phyloP scores from a whole-genome alignment of 2,797 vertebrate species.

The Ceyx erithaca region DNA sequence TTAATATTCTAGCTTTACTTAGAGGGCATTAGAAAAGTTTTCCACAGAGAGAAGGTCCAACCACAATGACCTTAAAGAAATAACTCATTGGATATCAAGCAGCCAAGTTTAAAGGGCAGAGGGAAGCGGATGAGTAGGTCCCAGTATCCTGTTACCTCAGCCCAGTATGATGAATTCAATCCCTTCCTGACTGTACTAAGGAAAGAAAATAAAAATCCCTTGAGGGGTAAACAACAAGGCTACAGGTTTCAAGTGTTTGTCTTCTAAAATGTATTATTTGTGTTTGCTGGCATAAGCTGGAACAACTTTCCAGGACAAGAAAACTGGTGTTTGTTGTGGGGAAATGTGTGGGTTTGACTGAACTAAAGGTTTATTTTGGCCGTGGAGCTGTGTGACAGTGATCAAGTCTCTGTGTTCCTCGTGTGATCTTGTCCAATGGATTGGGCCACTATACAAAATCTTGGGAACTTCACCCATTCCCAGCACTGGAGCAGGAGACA shows the following conservation, averaged over 20 bases:
- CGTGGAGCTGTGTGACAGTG: neutral
- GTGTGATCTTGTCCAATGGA: neutral
- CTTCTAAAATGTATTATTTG: neutral
- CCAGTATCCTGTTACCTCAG: neutral
- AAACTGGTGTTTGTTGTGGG: neutral
- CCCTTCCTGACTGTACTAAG: neutral
- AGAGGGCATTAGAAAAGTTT: neutral
- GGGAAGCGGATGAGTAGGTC: neutral
- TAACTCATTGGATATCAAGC: neutral
- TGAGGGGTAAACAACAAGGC: neutral
- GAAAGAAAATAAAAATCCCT: neutral
- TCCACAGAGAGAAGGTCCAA: neutral
- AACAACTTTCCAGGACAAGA: neutral
- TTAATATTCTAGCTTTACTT: neutral
- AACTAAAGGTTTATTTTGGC: neutral
- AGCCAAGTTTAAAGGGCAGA: neutral
- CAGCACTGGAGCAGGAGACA: neutral
- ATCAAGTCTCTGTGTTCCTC: neutral
- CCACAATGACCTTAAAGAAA: neutral
- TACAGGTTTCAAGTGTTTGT: neutral
- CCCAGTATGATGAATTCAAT: neutral
- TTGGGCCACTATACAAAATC: neutral
- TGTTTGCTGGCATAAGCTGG: neutral
- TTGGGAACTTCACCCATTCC: neutral
- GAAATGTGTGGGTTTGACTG: accelerated